These are phyloP conservation scores for Standfussiana lucernea DNA, from an alignment of 2,888 invertebrate species.

Conservation along the genomic window DNA sequence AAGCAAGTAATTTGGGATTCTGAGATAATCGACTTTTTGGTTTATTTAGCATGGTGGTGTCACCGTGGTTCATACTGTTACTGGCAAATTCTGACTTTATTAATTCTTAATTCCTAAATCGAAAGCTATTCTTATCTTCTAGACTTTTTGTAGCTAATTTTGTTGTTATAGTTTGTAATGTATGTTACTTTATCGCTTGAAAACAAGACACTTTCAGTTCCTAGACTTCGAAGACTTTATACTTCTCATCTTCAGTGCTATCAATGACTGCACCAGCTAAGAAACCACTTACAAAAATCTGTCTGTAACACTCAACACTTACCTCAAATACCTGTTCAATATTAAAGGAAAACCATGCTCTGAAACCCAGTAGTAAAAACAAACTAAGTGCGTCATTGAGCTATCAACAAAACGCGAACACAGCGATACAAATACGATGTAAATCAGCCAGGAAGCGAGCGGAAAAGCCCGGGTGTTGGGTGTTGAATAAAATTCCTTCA, in stretches of 20 bases:
- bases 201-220: background rate
- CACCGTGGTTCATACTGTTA: background rate
- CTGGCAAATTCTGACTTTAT: background rate
- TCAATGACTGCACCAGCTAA: background rate
- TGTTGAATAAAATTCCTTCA: slow-evolving; percentile 79
- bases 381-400: slow-evolving; percentile 60
- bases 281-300: background rate
- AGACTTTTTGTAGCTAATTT: background rate
- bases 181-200: background rate
- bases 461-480: slow-evolving; percentile 72
- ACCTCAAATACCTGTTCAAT: slow-evolving; percentile 16
- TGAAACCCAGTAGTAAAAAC: slow-evolving; percentile 35
- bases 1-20: slow-evolving; percentile 36
- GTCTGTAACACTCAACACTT: background rate
- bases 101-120: background rate
- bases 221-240: background rate
- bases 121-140: background rate
- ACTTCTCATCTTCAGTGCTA: background rate
- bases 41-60: slow-evolving; percentile 42
- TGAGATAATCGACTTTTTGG: slow-evolving; percentile 27
- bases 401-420: slow-evolving; percentile 54
- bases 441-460: slow-evolving; percentile 72
- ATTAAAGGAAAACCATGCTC: slow-evolving; percentile 23
- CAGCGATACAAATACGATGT: slow-evolving; percentile 63
- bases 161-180: background rate